These are phyloP conservation scores for Pilophorus perplexus DNA, from an alignment of 2,888 invertebrate species.

Conservation along the genomic window DNA sequence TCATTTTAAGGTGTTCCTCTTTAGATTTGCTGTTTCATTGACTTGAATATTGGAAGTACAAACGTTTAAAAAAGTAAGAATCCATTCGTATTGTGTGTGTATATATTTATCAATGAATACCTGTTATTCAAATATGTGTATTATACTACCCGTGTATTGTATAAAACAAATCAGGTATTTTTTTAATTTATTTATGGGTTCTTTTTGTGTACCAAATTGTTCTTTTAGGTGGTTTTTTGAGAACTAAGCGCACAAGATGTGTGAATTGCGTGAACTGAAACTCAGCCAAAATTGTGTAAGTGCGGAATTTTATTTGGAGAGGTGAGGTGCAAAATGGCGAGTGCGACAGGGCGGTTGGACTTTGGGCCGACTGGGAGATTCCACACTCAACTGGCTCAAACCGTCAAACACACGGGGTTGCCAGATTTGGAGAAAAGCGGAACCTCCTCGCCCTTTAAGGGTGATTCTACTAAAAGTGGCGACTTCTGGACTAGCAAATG, in stretches of 20 bases:
- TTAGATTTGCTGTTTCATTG: constrained; percentile 14
- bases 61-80: constrained; percentile 9
- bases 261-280: neutral
- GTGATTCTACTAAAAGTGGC: too few relatives aligned
- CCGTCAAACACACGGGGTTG: too few relatives aligned
- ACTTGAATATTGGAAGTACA: constrained; percentile 9
- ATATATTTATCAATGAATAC: constrained; percentile 16
- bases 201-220: neutral
- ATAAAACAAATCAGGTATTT: constrained; percentile 1
- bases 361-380: too few relatives aligned
- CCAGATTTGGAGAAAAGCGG: too few relatives aligned
- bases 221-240: neutral
- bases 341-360: too few relatives aligned
- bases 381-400: too few relatives aligned
- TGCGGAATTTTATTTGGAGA: too few relatives aligned
- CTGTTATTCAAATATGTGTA: neutral
- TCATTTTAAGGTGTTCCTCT: constrained; percentile 5
- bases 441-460: too few relatives aligned
- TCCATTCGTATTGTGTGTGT: constrained; percentile 5
- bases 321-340: too few relatives aligned
- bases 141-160: constrained; percentile 7
- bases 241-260: neutral
- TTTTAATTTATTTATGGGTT: neutral
- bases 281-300: too few relatives aligned
- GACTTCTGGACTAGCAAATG: too few relatives aligned